Conservation (phyloP, 2,888 invertebrate species). For the Gortyna flavago region DNA sequence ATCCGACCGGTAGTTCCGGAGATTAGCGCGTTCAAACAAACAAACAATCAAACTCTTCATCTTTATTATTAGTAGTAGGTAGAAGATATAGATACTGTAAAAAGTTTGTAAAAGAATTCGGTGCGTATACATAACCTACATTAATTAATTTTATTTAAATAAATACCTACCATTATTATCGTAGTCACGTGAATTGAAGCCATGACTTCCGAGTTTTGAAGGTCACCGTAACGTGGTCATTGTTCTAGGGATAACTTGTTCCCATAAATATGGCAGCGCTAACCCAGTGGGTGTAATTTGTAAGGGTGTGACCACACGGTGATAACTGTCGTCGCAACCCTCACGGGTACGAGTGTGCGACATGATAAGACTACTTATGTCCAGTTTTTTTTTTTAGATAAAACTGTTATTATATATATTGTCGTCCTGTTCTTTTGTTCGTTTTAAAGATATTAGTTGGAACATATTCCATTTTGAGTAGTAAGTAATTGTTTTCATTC, state of each 20-base stretch:
- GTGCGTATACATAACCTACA: slow-evolving; percentile 1
- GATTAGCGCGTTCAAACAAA: not conserved
- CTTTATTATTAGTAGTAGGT: not conserved
- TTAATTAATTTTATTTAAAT: not conserved
- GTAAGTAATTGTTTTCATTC: not conserved
- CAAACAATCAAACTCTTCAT: not conserved
- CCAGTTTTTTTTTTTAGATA: slow-evolving; percentile 40
- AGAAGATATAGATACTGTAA: not conserved
- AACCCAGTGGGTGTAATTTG: slow-evolving; percentile 58
- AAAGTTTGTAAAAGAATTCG: slow-evolving; percentile 9
- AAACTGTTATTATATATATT: slow-evolving; percentile 22
- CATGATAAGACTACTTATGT: slow-evolving; percentile 54
- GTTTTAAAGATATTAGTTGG: not conserved
- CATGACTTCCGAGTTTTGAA: slow-evolving; percentile 29
- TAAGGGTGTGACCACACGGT: slow-evolving; percentile 59
- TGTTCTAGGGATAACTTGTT: slow-evolving; percentile 38
- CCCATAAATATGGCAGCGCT: slow-evolving; percentile 53
- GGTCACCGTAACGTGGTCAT: slow-evolving; percentile 45
- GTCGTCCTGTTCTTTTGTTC: slow-evolving; percentile 4
- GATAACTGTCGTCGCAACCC: slow-evolving; percentile 50
- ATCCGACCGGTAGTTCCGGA: not conserved
- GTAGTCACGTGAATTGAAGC: slow-evolving; percentile 18
- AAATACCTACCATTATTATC: not conserved
- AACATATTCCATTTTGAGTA: not conserved
- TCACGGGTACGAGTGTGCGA: slow-evolving; percentile 54